A percentile compares a stretch with the other conserved stretches of the same genome.
Evolutionary conservation across 2,797 vertebrate genomes (phyloP).

Genomic region (Aldrovandia affinis): DNA sequence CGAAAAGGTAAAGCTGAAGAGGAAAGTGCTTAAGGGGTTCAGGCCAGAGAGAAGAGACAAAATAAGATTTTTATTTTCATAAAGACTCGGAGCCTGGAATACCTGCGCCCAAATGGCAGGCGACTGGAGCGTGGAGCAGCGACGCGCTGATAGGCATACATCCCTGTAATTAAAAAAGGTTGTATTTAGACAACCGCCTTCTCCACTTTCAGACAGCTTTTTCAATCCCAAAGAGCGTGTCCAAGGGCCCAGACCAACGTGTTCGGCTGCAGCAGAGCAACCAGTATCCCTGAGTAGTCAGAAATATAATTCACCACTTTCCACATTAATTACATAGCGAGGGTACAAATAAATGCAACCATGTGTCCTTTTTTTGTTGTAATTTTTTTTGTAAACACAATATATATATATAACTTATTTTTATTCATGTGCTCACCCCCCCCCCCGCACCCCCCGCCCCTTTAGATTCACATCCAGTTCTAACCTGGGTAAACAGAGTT

Average conservation of each 20-base stretch:
- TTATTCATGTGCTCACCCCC: no score
- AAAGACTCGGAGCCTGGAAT: slow-evolving; percentile 64
- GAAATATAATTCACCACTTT: slow-evolving; percentile 7
- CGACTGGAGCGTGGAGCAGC: neutral
- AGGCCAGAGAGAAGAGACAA: slow-evolving; percentile 60
- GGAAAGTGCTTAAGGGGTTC: slow-evolving; percentile 65
- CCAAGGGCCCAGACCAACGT: neutral
- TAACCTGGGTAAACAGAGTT: neutral
- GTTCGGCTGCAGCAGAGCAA: neutral
- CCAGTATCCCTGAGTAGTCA: neutral
- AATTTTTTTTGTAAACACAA: neutral
- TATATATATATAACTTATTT: no score
- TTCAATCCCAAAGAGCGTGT: neutral
- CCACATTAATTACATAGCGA: neutral
- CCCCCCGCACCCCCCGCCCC: no score
- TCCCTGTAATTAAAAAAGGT: slow-evolving; percentile 71
- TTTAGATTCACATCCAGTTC: neutral
- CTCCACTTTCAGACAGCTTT: slow-evolving; percentile 49
- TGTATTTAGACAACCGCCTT: slow-evolving; percentile 68
- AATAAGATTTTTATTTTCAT: slow-evolving; percentile 70
- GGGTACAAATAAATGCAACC: neutral
- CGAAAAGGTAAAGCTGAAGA: slow-evolving; percentile 59
- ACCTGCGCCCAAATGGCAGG: slow-evolving; percentile 52
- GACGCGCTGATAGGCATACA: slow-evolving; percentile 58
- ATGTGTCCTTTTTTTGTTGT: neutral